These are phyloP conservation scores for Drymonia ruficornis DNA, from an alignment of 2,888 invertebrate species.

Conservation along the genomic window DNA sequence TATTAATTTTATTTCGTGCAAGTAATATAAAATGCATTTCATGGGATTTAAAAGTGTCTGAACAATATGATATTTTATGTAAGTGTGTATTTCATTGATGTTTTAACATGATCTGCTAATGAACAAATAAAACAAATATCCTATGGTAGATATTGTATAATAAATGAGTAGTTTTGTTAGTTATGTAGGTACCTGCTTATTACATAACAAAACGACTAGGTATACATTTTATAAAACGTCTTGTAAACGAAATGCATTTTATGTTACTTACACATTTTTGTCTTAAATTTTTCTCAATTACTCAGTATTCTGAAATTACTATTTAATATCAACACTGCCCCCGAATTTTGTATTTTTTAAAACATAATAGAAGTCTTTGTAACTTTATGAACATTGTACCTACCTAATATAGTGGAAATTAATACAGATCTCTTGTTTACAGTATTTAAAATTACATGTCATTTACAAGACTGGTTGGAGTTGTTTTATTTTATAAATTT, in stretches of 20 bases:
- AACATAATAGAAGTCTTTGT: slow-evolving; percentile 11
- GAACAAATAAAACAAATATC: too few relatives aligned
- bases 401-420: slow-evolving; percentile 65
- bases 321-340: background rate
- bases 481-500: slow-evolving; percentile 87
- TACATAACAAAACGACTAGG: too few relatives aligned
- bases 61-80: background rate
- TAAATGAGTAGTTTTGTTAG: too few relatives aligned
- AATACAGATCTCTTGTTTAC: slow-evolving; percentile 82
- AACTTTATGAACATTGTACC: slow-evolving; percentile 46
- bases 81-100: too few relatives aligned
- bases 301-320: background rate
- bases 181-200: too few relatives aligned
- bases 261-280: slow-evolving; percentile 38
- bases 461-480: slow-evolving; percentile 78
- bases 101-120: too few relatives aligned
- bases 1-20: slow-evolving; percentile 25
- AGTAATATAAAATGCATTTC: slow-evolving; percentile 27
- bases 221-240: background rate
- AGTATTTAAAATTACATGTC: slow-evolving; percentile 83
- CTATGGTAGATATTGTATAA: too few relatives aligned
- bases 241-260: slow-evolving; percentile 36
- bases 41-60: background rate
- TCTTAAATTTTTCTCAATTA: slow-evolving; percentile 28
- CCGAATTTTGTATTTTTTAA: background rate